These are phyloP conservation scores for Apocheima hispidaria DNA, from an alignment of 2,888 invertebrate species.

Conservation along the genomic window DNA sequence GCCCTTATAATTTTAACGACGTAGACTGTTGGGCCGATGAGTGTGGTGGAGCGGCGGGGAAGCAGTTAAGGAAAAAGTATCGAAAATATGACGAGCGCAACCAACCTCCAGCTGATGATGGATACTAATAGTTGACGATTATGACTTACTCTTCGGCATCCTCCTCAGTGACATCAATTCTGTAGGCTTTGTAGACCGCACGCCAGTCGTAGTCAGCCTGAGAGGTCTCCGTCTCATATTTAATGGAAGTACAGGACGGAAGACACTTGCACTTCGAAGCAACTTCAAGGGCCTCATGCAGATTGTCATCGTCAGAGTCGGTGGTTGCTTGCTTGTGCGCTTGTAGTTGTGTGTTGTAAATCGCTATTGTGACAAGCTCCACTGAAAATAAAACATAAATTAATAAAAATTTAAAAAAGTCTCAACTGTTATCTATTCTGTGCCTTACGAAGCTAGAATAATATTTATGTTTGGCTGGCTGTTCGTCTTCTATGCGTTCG, in stretches of 20 bases:
- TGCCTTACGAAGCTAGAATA: no score
- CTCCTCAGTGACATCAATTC: constrained; percentile 60
- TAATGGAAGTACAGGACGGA: constrained; percentile 89
- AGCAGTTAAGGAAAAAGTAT: background rate
- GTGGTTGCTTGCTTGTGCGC: constrained; percentile 48
- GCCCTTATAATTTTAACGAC: no score
- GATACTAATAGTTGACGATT: background rate
- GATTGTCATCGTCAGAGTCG: constrained; percentile 53
- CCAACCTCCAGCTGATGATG: background rate
- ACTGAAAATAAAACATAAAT: constrained; percentile 55
- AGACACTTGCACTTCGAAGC: constrained; percentile 84
- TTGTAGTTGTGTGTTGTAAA: constrained; percentile 68
- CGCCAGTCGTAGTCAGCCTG: constrained; percentile 89
- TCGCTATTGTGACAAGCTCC: constrained; percentile 82
- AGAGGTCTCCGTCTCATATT: constrained; percentile 90
- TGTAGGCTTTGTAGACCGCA: constrained; percentile 84
- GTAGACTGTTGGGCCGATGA: no score
- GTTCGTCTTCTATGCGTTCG: no score
- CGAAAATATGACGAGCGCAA: no score
- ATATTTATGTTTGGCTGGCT: no score
- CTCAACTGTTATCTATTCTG: no score
- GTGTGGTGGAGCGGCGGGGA: no score
- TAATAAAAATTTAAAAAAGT: no score
- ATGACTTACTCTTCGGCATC: constrained; percentile 61
- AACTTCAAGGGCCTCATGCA: constrained; percentile 64